These are phyloP conservation scores for Trissolcus japonicus DNA, from an alignment of 2,888 invertebrate genomes.

Conservation along the genomic window DNA sequence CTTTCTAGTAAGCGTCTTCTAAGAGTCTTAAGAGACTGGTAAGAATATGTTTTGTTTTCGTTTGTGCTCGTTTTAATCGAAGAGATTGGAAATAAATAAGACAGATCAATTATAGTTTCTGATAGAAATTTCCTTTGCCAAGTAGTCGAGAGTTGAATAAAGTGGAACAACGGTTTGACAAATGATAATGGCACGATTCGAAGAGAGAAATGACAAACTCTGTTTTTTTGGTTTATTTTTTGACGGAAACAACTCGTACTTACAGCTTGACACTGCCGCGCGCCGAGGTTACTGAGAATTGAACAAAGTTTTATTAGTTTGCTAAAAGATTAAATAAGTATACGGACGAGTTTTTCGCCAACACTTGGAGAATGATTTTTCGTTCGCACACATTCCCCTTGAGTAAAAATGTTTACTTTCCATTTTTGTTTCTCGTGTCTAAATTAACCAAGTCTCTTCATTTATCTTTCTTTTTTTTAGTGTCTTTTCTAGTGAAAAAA, in stretches of 20 bases:
- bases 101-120: too few species aligned
- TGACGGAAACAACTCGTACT: slow-evolving; percentile 30
- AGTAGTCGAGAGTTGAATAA: too few species aligned
- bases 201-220: slow-evolving; percentile 34
- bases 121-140: too few species aligned
- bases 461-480: too few species aligned
- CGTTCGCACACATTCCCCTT: slow-evolving; percentile 50
- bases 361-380: slow-evolving; percentile 51
- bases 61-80: too few species aligned
- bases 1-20: too few species aligned
- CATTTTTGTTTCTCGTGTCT: slow-evolving; percentile 4
- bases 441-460: too few species aligned
- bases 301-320: slow-evolving; percentile 70
- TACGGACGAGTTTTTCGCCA: slow-evolving; percentile 38
- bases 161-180: too few species aligned
- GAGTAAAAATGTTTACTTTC: slow-evolving; percentile 27
- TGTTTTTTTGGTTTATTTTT: slow-evolving; percentile 51
- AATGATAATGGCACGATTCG: background rate
- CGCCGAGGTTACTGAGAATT: slow-evolving; percentile 58
- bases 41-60: too few species aligned
- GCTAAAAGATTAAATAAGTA: slow-evolving; percentile 65
- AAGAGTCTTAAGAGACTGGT: too few species aligned
- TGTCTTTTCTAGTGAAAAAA: too few species aligned
- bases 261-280: slow-evolving; percentile 50
- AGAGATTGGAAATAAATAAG: too few species aligned